Percentiles rank a stretch among this genome's conserved stretches.
Conservation (phyloP, 2,797 vertebrate genomes). For the Rhabdomys pumilio region DNA sequence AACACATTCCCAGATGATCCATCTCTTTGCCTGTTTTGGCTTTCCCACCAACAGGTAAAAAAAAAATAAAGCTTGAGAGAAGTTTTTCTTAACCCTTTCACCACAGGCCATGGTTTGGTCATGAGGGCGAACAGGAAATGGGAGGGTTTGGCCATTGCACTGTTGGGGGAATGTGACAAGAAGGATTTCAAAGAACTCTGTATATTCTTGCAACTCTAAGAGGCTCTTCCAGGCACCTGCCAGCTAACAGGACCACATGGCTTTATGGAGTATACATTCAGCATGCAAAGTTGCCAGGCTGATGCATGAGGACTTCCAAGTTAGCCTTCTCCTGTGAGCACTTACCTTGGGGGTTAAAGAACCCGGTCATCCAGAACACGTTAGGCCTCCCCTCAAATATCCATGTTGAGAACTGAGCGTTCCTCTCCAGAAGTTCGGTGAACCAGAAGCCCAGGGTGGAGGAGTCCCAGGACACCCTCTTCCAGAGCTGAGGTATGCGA, state of each 20-base stretch:
- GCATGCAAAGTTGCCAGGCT: too few species aligned
- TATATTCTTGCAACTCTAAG: not conserved
- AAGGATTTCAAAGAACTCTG: not conserved
- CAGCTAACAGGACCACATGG: accelerated
- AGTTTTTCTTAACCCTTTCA: not conserved
- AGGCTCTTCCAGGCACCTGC: accelerated
- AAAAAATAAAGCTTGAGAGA: not conserved
- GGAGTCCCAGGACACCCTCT: conserved; percentile 94
- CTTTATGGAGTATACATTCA: too few species aligned
- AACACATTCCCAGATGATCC: not conserved
- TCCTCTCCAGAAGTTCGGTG: conserved; percentile 94
- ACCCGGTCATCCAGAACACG: conserved; percentile 95
- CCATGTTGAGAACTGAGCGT: conserved; percentile 92
- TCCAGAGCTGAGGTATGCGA: conserved; percentile 93
- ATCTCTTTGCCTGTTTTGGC: too few species aligned
- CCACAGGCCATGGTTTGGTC: not conserved
- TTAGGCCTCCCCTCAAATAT: conserved; percentile 92
- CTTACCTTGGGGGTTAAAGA: conserved; percentile 95
- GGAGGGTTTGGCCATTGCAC: not conserved
- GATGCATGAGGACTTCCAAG: not conserved
- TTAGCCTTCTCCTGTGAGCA: not conserved
- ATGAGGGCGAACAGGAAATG: not conserved
- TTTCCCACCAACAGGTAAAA: conserved; percentile 7
- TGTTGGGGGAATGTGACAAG: not conserved
- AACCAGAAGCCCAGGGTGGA: conserved; percentile 95